These are phyloP conservation scores for Gallinago stenura DNA, from an alignment of 2,797 vertebrate species.

Conservation along the genomic window DNA sequence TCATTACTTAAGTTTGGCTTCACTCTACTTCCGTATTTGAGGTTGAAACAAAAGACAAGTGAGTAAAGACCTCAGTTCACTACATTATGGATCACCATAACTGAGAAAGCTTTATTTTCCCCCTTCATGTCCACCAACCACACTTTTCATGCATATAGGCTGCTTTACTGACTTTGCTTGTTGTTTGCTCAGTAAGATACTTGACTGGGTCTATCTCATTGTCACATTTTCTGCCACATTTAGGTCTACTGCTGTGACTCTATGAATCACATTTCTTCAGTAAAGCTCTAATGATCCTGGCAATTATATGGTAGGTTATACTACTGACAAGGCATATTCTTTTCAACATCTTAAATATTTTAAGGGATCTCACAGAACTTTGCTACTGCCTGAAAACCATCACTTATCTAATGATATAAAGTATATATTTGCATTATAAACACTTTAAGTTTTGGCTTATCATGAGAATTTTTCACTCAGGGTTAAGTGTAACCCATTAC, in stretches of 20 bases:
- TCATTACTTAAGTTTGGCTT: conserved; percentile 9
- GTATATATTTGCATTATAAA: neutral
- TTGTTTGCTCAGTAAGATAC: neutral
- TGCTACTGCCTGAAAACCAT: neutral
- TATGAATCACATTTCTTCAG: neutral
- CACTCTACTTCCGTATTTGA: neutral
- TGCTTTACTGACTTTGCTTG: neutral
- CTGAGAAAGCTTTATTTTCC: neutral
- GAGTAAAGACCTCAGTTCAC: neutral
- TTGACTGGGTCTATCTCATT: neutral
- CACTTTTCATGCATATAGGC: neutral
- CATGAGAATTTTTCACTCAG: neutral
- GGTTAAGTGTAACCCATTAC: neutral
- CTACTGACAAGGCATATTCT: neutral
- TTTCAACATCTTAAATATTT: conserved; percentile 24
- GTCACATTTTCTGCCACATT: neutral
- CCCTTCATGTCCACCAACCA: neutral
- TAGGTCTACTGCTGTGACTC: neutral
- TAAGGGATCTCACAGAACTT: neutral
- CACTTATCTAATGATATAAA: neutral
- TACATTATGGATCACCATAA: neutral
- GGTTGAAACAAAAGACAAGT: neutral
- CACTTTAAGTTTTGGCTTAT: neutral
- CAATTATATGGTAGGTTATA: neutral
- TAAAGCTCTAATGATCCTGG: neutral